A percentile compares a stretch with the other conserved stretches of the same genome.
phyloP scores from a whole-genome alignment of 2,888 invertebrate species.

The Drosophila anomelani region DNA sequence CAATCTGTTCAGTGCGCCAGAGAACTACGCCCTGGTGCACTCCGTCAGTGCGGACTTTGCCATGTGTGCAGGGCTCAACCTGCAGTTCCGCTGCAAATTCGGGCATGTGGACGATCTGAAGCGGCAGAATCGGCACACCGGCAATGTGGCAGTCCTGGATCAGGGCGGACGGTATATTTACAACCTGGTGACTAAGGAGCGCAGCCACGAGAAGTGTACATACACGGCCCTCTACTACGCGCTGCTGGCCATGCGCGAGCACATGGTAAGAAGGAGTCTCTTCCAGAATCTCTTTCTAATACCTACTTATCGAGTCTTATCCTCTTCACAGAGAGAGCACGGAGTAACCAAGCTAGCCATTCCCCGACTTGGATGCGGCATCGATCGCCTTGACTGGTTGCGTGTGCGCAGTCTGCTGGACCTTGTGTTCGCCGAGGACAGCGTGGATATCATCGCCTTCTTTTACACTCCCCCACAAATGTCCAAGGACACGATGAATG shows the following conservation, averaged over 20 bases:
- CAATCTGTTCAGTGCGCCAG: slow-evolving; percentile 85
- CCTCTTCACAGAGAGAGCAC: slow-evolving; percentile 83
- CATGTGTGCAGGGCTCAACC: slow-evolving; percentile 87
- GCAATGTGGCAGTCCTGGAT: slow-evolving; percentile 86
- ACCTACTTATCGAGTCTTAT: neutral
- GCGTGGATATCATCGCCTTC: slow-evolving; percentile 86
- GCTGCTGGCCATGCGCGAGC: slow-evolving; percentile 82
- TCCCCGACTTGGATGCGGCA: slow-evolving; percentile 88
- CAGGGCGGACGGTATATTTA: slow-evolving; percentile 85
- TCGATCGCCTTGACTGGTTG: slow-evolving; percentile 88
- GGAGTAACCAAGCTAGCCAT: slow-evolving; percentile 87
- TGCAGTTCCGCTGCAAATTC: slow-evolving; percentile 82
- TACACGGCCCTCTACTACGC: slow-evolving; percentile 85
- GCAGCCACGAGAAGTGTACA: slow-evolving; percentile 86
- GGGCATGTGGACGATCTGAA: slow-evolving; percentile 78
- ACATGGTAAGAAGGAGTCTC: slow-evolving; percentile 77
- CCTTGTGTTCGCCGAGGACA: slow-evolving; percentile 85
- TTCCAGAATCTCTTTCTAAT: too few relatives aligned
- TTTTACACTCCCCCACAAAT: slow-evolving; percentile 82
- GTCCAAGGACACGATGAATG: slow-evolving; percentile 59
- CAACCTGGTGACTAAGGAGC: slow-evolving; percentile 87
- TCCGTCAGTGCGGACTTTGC: slow-evolving; percentile 87
- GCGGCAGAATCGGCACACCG: slow-evolving; percentile 80
- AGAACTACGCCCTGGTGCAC: slow-evolving; percentile 86
- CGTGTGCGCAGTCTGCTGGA: slow-evolving; percentile 85